Percentiles rank a stretch among this genome's conserved stretches.
These are phyloP conservation scores for Sceloporus undulatus DNA, from an alignment of 2,113 vertebrate genomes.

Conservation along the genomic window DNA sequence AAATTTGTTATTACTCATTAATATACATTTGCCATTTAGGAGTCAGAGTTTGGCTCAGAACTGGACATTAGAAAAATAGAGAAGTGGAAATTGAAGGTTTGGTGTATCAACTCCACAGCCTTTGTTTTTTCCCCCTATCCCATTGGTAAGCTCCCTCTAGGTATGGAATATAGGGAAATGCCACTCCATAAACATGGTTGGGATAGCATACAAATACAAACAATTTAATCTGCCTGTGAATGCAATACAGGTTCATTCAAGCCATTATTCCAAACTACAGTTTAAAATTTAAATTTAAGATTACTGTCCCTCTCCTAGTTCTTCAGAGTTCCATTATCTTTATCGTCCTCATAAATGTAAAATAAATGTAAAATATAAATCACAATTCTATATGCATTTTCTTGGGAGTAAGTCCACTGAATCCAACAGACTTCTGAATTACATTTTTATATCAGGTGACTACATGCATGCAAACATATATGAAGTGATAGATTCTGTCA, in stretches of 20 bases:
- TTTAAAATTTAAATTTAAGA: neutral
- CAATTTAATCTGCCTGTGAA: neutral
- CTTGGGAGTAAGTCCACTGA: neutral
- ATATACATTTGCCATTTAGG: too few relatives aligned
- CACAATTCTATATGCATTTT: neutral
- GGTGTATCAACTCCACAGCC: too few relatives aligned
- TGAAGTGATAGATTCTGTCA: neutral
- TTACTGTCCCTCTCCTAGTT: neutral
- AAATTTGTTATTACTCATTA: too few relatives aligned
- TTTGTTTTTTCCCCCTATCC: too few relatives aligned
- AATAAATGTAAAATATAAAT: too few relatives aligned
- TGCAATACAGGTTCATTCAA: neutral
- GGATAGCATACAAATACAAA: too few relatives aligned
- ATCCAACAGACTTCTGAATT: neutral
- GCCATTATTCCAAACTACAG: neutral
- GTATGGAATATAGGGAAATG: neutral
- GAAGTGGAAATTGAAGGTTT: too few relatives aligned
- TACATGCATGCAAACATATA: neutral
- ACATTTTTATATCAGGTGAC: neutral
- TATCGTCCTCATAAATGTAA: neutral
- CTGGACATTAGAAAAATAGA: too few relatives aligned
- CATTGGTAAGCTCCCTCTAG: neutral
- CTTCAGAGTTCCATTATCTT: neutral
- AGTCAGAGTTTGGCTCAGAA: too few relatives aligned
- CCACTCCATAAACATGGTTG: neutral